A percentile compares a stretch with the other conserved stretches of the same genome.
Evolutionary conservation across 2,113 vertebrate species (phyloP).

Genomic region (Leptobrachium ailaonicum): DNA sequence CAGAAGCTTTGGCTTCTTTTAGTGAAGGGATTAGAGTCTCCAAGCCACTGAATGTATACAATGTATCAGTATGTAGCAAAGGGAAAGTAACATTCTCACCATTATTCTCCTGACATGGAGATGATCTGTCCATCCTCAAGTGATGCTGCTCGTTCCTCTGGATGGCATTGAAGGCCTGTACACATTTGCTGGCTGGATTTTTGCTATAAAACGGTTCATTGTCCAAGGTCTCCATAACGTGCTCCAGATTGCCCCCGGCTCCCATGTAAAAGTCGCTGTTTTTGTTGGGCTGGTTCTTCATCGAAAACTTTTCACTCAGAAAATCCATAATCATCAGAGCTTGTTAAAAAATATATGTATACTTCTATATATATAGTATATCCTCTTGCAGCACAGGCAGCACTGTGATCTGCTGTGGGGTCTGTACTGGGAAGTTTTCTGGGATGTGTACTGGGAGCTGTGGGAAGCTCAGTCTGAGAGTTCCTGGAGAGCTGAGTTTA

Average conservation of each 20-base stretch:
- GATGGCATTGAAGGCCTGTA: slow-evolving; percentile 82
- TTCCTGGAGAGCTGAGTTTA: slow-evolving; percentile 55
- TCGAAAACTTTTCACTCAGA: slow-evolving; percentile 90
- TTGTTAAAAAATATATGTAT: slow-evolving; percentile 9
- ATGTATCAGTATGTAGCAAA: not conserved
- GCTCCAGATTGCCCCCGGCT: slow-evolving; percentile 79
- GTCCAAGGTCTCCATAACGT: slow-evolving; percentile 94
- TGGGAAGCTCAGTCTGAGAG: no score
- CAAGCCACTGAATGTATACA: not conserved
- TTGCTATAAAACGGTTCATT: slow-evolving; percentile 91
- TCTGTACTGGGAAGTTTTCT: slow-evolving; percentile 14
- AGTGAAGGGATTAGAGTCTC: not conserved
- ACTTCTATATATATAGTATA: slow-evolving; percentile 18
- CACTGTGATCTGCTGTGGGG: slow-evolving; percentile 53
- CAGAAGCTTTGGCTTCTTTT: not conserved
- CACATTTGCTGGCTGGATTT: slow-evolving; percentile 80
- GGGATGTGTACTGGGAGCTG: slow-evolving; percentile 45
- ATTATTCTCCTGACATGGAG: slow-evolving; percentile 80
- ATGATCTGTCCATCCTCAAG: slow-evolving; percentile 77
- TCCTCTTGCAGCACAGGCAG: slow-evolving; percentile 58
- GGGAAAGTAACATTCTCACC: slow-evolving; percentile 68
- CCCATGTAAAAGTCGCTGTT: slow-evolving; percentile 91
- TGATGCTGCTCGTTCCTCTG: slow-evolving; percentile 77
- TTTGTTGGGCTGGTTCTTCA: slow-evolving; percentile 85
- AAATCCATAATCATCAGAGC: slow-evolving; percentile 88